A percentile compares a stretch with the other conserved stretches of the same genome.
phyloP scores from a whole-genome alignment of 2,113 vertebrate genomes.

The Natator depressus region DNA sequence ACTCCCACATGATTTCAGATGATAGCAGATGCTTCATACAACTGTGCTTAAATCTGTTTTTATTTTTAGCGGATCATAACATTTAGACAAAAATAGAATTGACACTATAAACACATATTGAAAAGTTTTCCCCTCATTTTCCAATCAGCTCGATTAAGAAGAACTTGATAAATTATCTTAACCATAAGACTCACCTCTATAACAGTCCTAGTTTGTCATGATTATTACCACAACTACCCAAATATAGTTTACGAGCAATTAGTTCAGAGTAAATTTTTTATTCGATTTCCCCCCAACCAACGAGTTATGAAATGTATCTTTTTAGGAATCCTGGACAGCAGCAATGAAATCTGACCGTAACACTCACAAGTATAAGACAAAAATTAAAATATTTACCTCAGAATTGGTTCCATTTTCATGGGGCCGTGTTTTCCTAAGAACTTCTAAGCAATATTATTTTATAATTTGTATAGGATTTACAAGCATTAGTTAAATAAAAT shows the following conservation, averaged over 20 bases:
- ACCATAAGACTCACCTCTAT: not conserved
- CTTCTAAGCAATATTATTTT: not conserved
- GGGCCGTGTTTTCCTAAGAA: not conserved
- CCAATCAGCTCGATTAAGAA: not conserved
- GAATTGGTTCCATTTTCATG: not conserved
- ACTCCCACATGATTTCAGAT: not conserved
- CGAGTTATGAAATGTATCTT: not conserved
- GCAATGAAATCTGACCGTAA: not conserved
- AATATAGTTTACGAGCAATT: not conserved
- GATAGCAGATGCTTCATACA: slow-evolving; percentile 3
- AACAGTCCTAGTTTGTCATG: not conserved
- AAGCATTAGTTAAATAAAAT: not conserved
- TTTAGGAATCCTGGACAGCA: not conserved
- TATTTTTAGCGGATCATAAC: not conserved
- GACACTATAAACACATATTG: not conserved
- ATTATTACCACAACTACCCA: not conserved
- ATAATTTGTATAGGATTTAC: not conserved
- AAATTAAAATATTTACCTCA: not conserved
- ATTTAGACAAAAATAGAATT: slow-evolving; percentile 18
- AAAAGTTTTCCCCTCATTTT: not conserved
- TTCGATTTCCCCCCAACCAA: not conserved
- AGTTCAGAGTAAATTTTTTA: not conserved
- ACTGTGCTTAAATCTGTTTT: not conserved
- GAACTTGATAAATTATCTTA: not conserved
- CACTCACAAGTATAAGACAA: not conserved